These are phyloP conservation scores for Calonectris borealis DNA, from an alignment of 2,113 vertebrate genomes.

Conservation along the genomic window DNA sequence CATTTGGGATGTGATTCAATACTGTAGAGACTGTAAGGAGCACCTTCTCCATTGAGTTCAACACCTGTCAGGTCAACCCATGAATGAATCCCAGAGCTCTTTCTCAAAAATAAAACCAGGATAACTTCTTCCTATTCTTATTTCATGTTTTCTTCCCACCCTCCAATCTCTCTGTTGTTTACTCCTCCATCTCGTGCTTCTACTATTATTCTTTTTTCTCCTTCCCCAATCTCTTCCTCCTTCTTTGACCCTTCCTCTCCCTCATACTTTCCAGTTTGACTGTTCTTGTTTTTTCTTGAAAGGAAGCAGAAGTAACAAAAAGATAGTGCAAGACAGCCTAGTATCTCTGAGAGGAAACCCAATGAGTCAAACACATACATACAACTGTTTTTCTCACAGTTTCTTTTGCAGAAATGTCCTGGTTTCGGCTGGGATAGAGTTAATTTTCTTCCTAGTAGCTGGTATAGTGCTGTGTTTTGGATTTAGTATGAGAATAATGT, in stretches of 20 bases:
- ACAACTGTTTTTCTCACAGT: not conserved
- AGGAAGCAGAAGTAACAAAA: conserved; percentile 11
- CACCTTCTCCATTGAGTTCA: not conserved
- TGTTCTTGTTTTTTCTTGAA: not conserved
- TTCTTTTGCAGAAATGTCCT: not conserved
- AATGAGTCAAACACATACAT: not conserved
- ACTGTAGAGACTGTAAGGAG: not conserved
- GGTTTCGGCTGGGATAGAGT: too few species aligned
- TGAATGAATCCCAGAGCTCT: not conserved
- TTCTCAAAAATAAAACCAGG: not conserved
- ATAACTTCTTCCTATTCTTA: not conserved
- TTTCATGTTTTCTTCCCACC: not conserved
- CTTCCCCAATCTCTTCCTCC: not conserved
- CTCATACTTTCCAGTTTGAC: not conserved
- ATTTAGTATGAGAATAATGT: too few species aligned
- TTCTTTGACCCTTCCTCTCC: not conserved
- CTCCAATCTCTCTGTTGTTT: not conserved
- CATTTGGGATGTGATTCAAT: not conserved
- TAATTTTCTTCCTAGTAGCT: too few species aligned
- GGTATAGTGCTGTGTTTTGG: too few species aligned
- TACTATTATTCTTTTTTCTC: not conserved
- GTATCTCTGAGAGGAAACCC: conserved; percentile 5
- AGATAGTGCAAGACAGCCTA: not conserved
- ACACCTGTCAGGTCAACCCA: not conserved
- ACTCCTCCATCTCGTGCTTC: not conserved